Evolutionary conservation across 2,888 invertebrate species (phyloP).

Genomic region (Orthosia incerta): DNA sequence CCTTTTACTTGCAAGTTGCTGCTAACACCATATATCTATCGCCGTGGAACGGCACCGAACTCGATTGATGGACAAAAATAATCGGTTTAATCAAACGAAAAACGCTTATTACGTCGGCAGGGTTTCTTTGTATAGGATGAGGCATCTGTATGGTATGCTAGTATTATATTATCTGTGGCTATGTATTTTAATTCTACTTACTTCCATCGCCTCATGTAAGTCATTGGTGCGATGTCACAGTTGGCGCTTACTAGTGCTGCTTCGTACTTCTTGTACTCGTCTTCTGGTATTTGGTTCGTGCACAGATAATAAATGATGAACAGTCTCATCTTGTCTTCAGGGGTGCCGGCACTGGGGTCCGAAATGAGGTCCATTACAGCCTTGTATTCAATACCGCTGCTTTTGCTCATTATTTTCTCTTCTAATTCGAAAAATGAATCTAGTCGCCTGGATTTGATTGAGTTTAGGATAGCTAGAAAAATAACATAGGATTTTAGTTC

Average conservation of each 20-base stretch:
- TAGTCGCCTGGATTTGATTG: conserved; percentile 96
- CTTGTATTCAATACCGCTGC: conserved; percentile 93
- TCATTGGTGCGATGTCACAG: conserved; percentile 96
- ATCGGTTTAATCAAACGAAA: too few relatives aligned
- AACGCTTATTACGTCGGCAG: too few relatives aligned
- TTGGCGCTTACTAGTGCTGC: conserved; percentile 94
- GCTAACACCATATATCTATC: too few relatives aligned
- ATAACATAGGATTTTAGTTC: background rate
- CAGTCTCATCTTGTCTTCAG: conserved; percentile 97
- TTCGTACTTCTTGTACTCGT: conserved; percentile 96
- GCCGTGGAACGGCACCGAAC: too few relatives aligned
- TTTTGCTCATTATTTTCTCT: conserved; percentile 98
- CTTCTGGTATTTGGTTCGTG: conserved; percentile 94
- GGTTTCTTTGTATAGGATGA: too few relatives aligned
- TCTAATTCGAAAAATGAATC: conserved; percentile 99
- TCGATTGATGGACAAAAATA: too few relatives aligned
- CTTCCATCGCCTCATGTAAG: conserved; percentile 98
- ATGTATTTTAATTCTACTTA: conserved; percentile 81
- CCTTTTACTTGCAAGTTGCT: too few relatives aligned
- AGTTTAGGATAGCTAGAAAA: conserved; percentile 93
- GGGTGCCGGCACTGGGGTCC: conserved; percentile 96
- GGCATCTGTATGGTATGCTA: too few relatives aligned
- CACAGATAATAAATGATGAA: conserved; percentile 98
- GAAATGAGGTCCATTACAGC: conserved; percentile 96
- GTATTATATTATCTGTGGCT: too few relatives aligned